Conservation (phyloP, 1,140 invertebrate genomes). For the Spodoptera frugiperda region DNA sequence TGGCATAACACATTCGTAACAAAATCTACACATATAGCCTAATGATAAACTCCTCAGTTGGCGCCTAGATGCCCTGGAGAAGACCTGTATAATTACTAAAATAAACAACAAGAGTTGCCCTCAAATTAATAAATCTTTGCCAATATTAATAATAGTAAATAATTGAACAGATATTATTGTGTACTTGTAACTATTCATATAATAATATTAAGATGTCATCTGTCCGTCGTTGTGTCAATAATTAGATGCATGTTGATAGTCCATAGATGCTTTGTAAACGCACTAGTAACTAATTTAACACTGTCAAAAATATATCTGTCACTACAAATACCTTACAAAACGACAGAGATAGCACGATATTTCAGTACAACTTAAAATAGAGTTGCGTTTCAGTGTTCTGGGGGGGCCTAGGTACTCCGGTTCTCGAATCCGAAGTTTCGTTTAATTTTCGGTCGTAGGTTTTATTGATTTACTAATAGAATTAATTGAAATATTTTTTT, state of each 20-base stretch:
- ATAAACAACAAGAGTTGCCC: conserved; percentile 25
- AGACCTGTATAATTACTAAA: conserved; percentile 35
- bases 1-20: not conserved
- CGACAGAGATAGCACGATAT: no score
- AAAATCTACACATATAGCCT: not conserved
- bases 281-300: no score
- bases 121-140: conserved; percentile 33
- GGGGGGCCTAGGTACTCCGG: no score
- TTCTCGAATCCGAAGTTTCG: no score
- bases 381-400: no score
- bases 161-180: not conserved
- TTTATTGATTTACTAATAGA: no score
- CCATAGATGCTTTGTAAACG: not conserved
- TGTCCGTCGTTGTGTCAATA: not conserved
- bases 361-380: no score
- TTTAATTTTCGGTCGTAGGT: no score
- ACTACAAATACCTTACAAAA: no score
- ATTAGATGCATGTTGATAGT: no score
- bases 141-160: not conserved
- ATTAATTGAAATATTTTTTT: no score
- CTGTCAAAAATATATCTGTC: no score
- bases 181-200: conserved; percentile 10
- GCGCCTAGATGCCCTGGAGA: conserved; percentile 19
- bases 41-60: not conserved
- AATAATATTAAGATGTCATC: conserved; percentile 1